A percentile compares a stretch with the other conserved stretches of the same genome.
Conservation (phyloP, 2,888 invertebrate genomes). For the Callimorpha dominula region DNA sequence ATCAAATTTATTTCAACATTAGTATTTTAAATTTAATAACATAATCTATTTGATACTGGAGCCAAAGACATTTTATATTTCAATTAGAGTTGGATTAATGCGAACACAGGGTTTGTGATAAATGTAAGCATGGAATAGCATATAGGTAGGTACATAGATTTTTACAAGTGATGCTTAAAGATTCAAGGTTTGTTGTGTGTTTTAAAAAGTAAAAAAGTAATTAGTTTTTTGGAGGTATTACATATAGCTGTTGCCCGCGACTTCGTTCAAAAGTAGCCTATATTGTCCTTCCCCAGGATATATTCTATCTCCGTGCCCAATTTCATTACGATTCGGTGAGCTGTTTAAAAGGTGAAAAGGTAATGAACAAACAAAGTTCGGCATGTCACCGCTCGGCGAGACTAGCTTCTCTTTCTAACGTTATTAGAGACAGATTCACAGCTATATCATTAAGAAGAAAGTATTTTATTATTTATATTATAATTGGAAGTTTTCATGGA, state of each 20-base stretch:
- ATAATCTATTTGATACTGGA: conserved; percentile 4
- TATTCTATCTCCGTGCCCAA: no score
- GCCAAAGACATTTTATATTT: background rate
- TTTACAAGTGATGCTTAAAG: background rate
- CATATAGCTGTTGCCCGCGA: no score
- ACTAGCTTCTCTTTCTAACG: background rate
- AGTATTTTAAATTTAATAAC: background rate
- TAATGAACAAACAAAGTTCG: no score
- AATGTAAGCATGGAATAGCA: background rate
- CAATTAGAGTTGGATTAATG: conserved; percentile 1
- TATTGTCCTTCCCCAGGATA: no score
- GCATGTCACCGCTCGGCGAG: no score
- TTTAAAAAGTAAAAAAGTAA: background rate
- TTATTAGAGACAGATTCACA: background rate
- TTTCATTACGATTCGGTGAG: no score
- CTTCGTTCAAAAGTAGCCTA: no score
- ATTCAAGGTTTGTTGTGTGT: background rate
- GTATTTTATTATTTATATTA: background rate
- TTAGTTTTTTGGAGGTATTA: background rate
- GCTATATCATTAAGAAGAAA: background rate
- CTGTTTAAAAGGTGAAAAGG: no score
- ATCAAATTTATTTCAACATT: background rate
- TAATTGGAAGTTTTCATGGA: background rate
- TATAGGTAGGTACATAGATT: background rate
- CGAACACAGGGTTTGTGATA: background rate